These are phyloP conservation scores for Aplodontia rufa DNA, from an alignment of 2,113 vertebrate species.

Conservation along the genomic window DNA sequence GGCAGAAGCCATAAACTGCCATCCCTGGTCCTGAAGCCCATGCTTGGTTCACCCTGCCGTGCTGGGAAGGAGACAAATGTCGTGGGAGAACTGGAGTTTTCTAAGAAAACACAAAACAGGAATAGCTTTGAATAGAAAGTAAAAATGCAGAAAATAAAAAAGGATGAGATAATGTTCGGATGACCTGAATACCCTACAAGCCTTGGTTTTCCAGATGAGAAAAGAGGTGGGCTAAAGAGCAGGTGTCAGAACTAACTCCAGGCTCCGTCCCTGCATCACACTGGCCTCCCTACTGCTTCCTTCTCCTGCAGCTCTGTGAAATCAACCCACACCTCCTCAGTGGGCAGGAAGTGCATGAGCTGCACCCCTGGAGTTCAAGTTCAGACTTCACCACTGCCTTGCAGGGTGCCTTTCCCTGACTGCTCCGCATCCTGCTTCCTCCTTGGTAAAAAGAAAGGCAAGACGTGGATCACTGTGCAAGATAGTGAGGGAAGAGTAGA, in stretches of 20 bases:
- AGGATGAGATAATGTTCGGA: not conserved
- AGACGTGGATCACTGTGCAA: not conserved
- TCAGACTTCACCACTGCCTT: not conserved
- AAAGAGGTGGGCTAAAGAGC: not conserved
- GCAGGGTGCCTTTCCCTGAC: not conserved
- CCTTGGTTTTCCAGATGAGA: not conserved
- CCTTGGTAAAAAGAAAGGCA: not conserved
- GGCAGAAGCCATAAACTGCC: not conserved
- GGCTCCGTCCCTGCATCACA: rapidly evolving
- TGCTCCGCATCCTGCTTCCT: not conserved
- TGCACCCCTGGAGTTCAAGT: not conserved
- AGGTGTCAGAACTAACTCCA: not conserved
- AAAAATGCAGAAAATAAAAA: not conserved
- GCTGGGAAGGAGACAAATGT: not conserved
- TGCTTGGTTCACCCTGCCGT: not conserved
- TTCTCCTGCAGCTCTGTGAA: not conserved
- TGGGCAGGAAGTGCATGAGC: not conserved
- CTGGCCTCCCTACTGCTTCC: rapidly evolving
- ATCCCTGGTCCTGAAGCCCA: not conserved
- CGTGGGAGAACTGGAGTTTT: not conserved
- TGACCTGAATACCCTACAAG: too few species aligned
- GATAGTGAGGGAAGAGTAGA: not conserved
- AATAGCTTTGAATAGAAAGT: not conserved
- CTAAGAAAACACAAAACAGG: not conserved
- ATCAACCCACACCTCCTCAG: not conserved